phyloP scores from a whole-genome alignment of 2,888 invertebrate species.

The Ceriagrion tenellum region DNA sequence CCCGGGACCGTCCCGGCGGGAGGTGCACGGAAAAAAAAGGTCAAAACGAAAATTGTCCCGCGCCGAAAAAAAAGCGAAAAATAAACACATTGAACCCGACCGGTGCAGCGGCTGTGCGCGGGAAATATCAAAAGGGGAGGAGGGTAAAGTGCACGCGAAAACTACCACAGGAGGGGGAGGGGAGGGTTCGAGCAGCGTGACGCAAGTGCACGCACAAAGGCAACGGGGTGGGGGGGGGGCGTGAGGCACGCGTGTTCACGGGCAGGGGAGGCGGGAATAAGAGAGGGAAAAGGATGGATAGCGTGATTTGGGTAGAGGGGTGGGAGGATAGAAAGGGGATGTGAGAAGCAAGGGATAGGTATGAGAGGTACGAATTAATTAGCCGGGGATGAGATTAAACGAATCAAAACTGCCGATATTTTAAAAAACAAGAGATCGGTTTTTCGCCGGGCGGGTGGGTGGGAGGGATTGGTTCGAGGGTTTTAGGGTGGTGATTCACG shows the following conservation, averaged over 20 bases:
- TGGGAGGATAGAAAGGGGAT: background rate
- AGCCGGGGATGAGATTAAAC: constrained; percentile 51
- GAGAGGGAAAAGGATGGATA: background rate
- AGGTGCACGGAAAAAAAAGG: background rate
- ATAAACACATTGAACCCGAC: background rate
- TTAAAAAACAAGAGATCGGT: constrained; percentile 39
- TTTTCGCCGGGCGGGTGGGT: background rate
- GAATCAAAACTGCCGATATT: constrained; percentile 59
- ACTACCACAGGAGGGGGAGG: too few relatives aligned
- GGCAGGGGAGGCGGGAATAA: background rate
- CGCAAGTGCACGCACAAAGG: constrained; percentile 13
- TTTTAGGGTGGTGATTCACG: background rate
- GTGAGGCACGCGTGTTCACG: too few relatives aligned
- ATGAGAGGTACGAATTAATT: constrained; percentile 31
- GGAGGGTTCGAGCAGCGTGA: background rate
- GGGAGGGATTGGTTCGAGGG: background rate
- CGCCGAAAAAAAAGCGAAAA: background rate
- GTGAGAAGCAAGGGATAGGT: background rate
- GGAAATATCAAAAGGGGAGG: background rate
- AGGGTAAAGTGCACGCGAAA: background rate
- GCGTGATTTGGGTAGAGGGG: too few relatives aligned
- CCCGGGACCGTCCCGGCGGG: background rate
- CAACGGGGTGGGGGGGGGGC: background rate
- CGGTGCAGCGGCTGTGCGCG: background rate
- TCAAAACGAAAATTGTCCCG: background rate